phyloP scores from a whole-genome alignment of 2,113 vertebrate species.

The Hippolais icterina region DNA sequence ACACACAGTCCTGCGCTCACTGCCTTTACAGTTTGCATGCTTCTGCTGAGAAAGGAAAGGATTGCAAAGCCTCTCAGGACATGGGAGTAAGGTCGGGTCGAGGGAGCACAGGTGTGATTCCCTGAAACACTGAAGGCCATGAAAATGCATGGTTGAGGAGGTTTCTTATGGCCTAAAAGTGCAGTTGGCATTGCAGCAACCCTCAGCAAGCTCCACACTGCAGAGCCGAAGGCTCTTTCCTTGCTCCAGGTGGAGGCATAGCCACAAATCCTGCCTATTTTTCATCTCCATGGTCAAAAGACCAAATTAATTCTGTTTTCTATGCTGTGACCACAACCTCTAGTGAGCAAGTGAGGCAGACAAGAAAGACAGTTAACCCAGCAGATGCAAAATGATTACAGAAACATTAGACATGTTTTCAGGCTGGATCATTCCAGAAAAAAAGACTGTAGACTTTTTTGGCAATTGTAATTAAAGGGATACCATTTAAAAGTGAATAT shows the following conservation, averaged over 20 bases:
- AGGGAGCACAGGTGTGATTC: background rate
- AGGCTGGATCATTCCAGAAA: background rate
- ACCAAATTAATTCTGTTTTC: background rate
- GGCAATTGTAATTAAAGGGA: background rate
- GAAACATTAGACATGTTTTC: background rate
- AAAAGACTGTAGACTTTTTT: background rate
- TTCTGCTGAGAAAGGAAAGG: background rate
- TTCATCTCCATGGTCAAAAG: background rate
- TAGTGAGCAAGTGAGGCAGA: background rate
- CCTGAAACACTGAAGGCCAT: fast-evolving
- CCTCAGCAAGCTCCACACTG: background rate
- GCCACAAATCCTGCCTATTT: background rate
- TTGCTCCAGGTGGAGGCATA: fast-evolving
- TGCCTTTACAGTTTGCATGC: background rate
- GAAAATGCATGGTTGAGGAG: background rate
- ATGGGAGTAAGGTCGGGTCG: fast-evolving
- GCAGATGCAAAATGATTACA: background rate
- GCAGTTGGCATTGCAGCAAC: fast-evolving
- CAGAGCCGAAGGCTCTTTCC: background rate
- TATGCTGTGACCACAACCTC: background rate
- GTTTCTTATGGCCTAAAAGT: fast-evolving
- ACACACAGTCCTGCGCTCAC: fast-evolving
- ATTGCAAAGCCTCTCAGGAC: background rate
- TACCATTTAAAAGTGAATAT: background rate
- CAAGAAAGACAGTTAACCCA: background rate